Evolutionary conservation across 2,797 vertebrate genomes (phyloP).

Genomic region (Protosalanx chinensis): DNA sequence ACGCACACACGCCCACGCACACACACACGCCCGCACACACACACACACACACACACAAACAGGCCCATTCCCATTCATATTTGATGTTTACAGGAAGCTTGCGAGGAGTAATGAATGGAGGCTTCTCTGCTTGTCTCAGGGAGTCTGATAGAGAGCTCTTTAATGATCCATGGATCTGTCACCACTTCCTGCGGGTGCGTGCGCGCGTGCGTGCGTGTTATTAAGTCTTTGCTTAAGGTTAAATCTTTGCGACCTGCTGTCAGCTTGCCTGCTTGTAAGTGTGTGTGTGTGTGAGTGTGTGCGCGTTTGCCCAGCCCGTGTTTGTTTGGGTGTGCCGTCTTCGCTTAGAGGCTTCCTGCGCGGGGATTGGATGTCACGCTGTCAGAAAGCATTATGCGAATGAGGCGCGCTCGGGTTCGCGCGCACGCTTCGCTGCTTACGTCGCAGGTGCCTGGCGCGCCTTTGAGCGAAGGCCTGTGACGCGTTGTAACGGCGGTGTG

Average conservation of each 20-base stretch:
- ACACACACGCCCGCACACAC: conserved; percentile 3
- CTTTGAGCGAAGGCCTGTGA: too few relatives aligned
- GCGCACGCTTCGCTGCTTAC: too few relatives aligned
- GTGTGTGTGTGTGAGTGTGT: conserved; percentile 11
- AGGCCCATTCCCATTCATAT: conserved; percentile 41
- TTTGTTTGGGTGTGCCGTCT: too few relatives aligned
- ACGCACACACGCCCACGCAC: conserved; percentile 4
- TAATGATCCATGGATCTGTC: conserved; percentile 6
- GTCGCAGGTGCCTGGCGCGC: too few relatives aligned
- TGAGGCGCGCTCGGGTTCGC: too few relatives aligned
- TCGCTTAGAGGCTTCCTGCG: too few relatives aligned
- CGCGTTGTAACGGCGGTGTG: not conserved
- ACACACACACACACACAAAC: conserved; percentile 7
- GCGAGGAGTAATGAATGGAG: conserved; percentile 44
- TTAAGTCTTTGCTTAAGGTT: conserved; percentile 10
- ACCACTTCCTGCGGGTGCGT: conserved; percentile 11
- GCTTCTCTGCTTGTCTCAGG: conserved; percentile 36
- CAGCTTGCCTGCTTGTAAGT: conserved; percentile 3
- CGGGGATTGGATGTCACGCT: too few relatives aligned
- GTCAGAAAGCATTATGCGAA: too few relatives aligned
- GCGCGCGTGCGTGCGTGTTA: not conserved
- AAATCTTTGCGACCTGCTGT: conserved; percentile 7
- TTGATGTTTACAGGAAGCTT: conserved; percentile 42
- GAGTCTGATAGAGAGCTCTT: conserved; percentile 16
- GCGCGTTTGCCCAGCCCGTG: conserved; percentile 7